Evolutionary conservation across 2,888 invertebrate species (phyloP), one percentile per base, ranked within the genome.

Genomic region (Incurvaria masculella): DNA sequence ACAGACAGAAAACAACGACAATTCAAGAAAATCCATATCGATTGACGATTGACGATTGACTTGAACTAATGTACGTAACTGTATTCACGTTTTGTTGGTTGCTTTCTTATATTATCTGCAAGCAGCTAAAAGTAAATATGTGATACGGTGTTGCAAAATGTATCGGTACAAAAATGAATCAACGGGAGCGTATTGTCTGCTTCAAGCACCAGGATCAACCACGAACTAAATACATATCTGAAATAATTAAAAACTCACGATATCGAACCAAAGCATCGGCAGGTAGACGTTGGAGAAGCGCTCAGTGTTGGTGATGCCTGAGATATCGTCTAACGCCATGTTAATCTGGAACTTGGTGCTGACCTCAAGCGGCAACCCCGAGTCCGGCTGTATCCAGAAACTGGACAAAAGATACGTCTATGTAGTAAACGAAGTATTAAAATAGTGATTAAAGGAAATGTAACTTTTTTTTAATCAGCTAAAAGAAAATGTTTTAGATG

Each of bases 221-320:
- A 27, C 27, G 27, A 27, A 27, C 10, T 27, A 27, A n/a, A n/a
- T n/a, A n/a, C n/a, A n/a, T n/a, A n/a, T n/a, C n/a, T n/a, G n/a
- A 44, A 21, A 39, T 27, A 17, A 51, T 42, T 47, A 23, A 19
- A 46, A 61, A 86, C 91, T 89, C 82, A 93, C 94, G 63, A 91
- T 91, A 81, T 94, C 93, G 55, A 91, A 91, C 94, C 94, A 94
- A 3, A 94, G 72, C 62, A 94, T 73, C 0, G 94, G 94, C 3
- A 93, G 69, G 11, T 89, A 83, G 64, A 89, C 74, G 56, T 91
- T 76, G 46, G 86, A 78, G 61, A 94, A 91, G 48, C 71, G 79
- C 2, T 81, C 82, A 1, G 85, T 82, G 57, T 87, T 82, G 1
- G 82, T 81, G 58, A 91, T 88, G 4, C 68, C 64, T 2, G 80